A percentile compares a stretch with the other conserved stretches of the same genome.
Evolutionary conservation across 2,113 vertebrate genomes (phyloP).

Genomic region (Apaloderma vittatum): DNA sequence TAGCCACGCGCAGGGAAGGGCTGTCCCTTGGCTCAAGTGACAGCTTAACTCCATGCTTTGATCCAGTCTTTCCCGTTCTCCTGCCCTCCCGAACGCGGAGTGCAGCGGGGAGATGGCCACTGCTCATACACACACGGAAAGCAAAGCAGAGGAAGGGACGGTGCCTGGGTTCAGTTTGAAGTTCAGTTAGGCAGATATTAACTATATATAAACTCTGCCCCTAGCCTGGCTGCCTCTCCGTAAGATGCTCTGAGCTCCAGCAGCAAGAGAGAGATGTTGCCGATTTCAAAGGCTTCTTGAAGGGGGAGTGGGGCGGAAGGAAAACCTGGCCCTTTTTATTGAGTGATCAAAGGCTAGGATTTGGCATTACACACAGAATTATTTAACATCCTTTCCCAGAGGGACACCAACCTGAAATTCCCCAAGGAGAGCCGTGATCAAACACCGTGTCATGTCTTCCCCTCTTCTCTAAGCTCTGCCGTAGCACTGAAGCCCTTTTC

Average conservation of each 20-base stretch:
- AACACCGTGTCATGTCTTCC: not conserved
- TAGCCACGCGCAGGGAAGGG: not conserved
- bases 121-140: not conserved
- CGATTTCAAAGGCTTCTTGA: conserved; percentile 52
- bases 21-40: not conserved
- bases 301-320: not conserved
- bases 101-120: not conserved
- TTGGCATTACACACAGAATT: conserved; percentile 64
- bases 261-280: not conserved
- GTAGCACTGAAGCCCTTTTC: not conserved
- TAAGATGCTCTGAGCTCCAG: not conserved
- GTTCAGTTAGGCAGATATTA: not conserved
- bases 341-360: conserved; percentile 59
- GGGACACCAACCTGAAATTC: conserved; percentile 45
- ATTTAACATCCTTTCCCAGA: conserved; percentile 34
- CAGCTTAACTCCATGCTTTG: not conserved
- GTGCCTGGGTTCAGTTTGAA: not conserved
- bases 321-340: not conserved
- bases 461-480: not conserved
- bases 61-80: not conserved
- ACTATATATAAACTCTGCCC: not conserved
- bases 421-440: conserved; percentile 42
- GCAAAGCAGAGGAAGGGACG: not conserved
- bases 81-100: not conserved
- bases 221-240: not conserved